A percentile compares a stretch with the other conserved stretches of the same genome.
These are phyloP conservation scores for Osedax frankpressi DNA, from an alignment of 2,888 invertebrate species.

Conservation along the genomic window DNA sequence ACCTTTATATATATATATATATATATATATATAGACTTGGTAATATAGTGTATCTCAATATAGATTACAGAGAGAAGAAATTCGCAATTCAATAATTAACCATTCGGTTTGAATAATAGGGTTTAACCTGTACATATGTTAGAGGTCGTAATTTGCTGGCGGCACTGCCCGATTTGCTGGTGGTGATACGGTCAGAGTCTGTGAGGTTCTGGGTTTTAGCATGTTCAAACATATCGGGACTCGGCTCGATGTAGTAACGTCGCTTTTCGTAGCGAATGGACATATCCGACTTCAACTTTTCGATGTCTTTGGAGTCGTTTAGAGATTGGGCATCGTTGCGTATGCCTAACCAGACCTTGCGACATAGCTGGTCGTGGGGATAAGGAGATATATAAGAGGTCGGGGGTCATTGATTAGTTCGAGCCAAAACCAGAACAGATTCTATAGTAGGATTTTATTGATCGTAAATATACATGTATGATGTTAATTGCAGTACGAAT, in stretches of 20 bases:
- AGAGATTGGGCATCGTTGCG: slow-evolving; percentile 53
- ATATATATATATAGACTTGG: background rate
- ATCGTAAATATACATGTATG: no score
- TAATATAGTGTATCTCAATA: background rate
- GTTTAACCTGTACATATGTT: background rate
- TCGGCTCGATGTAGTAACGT: slow-evolving; percentile 52
- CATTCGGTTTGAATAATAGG: background rate
- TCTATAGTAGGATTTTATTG: no score
- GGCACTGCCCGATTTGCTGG: no score
- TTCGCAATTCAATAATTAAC: background rate
- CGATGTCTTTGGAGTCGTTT: slow-evolving; percentile 67
- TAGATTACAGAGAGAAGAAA: background rate
- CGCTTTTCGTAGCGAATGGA: slow-evolving; percentile 86
- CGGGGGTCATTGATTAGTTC: no score
- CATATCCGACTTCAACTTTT: slow-evolving; percentile 81
- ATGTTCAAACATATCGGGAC: slow-evolving; percentile 45
- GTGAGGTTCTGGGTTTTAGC: slow-evolving; percentile 35
- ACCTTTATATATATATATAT: background rate
- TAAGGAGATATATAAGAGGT: no score
- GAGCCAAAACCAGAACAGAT: no score
- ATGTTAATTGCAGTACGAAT: no score
- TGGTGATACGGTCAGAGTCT: no score
- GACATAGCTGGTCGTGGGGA: slow-evolving; percentile 68
- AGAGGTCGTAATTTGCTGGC: no score
- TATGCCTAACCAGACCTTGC: slow-evolving; percentile 79